Evolutionary conservation across 2,797 vertebrate genomes (phyloP).

Genomic region (Spea hammondii): DNA sequence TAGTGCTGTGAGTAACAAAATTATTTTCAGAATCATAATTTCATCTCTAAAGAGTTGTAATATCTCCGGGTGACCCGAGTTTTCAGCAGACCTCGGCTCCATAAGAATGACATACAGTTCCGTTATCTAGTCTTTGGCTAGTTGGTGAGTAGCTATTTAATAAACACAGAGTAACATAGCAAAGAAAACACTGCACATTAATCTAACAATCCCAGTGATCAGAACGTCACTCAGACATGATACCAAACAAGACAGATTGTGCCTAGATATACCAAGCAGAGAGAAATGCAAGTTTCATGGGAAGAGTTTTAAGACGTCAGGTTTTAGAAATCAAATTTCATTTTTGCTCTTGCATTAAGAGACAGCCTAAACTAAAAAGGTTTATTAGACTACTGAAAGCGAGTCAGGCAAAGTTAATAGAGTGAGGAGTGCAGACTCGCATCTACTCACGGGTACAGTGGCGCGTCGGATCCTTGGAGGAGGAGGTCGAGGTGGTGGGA

Average conservation of each 20-base stretch:
- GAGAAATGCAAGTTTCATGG: conserved; percentile 57
- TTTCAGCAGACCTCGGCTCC: no score
- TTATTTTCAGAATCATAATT: no score
- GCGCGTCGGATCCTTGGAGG: conserved; percentile 78
- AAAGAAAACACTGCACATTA: background rate
- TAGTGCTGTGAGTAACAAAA: no score
- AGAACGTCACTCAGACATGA: background rate
- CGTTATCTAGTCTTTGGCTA: background rate
- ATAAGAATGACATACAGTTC: background rate
- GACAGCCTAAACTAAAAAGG: conserved; percentile 58
- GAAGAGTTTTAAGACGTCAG: conserved; percentile 57
- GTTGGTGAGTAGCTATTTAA: background rate
- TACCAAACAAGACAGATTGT: conserved; percentile 11
- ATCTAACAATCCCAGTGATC: background rate
- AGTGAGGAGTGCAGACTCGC: conserved; percentile 51
- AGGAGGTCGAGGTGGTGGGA: conserved; percentile 72
- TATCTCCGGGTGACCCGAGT: no score
- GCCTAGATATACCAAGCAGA: conserved; percentile 26
- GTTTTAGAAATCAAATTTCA: conserved; percentile 56
- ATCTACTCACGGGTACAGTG: conserved; percentile 80
- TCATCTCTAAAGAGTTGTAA: no score
- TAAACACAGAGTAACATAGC: background rate
- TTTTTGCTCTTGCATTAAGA: conserved; percentile 55
- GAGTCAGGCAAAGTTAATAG: conserved; percentile 69
- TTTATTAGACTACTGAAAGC: conserved; percentile 66